Evolutionary conservation across 2,888 invertebrate species (phyloP), one percentile per base, ranked within the genome.

Genomic region (Sphinx pinastri): DNA sequence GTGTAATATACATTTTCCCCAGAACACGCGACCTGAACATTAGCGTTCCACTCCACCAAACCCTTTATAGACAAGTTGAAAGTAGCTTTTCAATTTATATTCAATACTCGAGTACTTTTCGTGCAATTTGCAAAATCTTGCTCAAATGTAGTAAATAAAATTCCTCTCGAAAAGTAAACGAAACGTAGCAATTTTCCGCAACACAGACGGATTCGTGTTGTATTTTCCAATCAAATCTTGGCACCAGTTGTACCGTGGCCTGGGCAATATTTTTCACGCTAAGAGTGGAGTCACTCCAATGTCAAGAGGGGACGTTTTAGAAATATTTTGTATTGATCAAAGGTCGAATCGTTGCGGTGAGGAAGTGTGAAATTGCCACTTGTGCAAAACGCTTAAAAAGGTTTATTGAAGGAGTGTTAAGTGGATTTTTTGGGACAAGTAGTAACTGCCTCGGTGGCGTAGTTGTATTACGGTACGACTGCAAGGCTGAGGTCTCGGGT

Each of bases 181-280:
- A 80, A 81, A 83, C 77, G 78, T 80, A 79, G 83, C 85, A 87
- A 86, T 87, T 85, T 87, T 84, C 83, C 83, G 75, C 76, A 73
- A 78, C 82, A 63, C 63, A 81, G 82, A 82, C 84, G 81, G 81
- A 85, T 86, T 85, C 84, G 80, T 81, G 75, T 83, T 74, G 79
- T 79, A 75, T 81, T 77, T 78, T 75, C 58, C 73, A 77, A 71
- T 75, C 71, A 76, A 76, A 83, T 87, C 85, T 88, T 88, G 88
- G 87, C 86, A 86, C 79, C 76, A 77, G 73, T 80, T 76, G 71
- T 75, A 79, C 72, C 75, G 75, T 77, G 75, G 79, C 75, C 74
- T 77, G 75, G 79, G 76, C 79, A 76, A 78, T 83, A 86, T 84
- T 85, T 85, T 84, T 81, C 81, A 80, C 77, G 73, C 71, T 45